Evolutionary conservation across 2,888 invertebrate genomes (phyloP).

Genomic region (Caenorhabditis parvicauda): DNA sequence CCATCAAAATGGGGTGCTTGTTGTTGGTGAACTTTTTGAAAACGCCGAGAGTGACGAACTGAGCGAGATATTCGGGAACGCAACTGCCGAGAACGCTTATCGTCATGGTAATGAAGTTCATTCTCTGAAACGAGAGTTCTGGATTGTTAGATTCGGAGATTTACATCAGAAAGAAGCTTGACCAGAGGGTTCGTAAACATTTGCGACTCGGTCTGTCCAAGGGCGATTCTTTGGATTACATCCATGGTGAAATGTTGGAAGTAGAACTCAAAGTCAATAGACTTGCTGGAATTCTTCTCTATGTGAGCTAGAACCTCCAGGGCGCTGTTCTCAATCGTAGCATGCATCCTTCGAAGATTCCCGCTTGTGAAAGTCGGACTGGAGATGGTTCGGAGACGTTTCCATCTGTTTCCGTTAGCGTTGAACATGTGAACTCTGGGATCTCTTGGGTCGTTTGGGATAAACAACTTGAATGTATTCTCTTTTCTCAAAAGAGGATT

Average conservation of each 20-base stretch:
- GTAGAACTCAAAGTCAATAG: conserved; percentile 62
- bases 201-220: conserved; percentile 56
- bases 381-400: conserved; percentile 66
- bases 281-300: conserved; percentile 50
- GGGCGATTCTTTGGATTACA: conserved; percentile 66
- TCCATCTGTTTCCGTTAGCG: conserved; percentile 67
- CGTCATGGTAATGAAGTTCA: too few species aligned
- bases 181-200: conserved; percentile 31
- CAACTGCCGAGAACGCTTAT: too few species aligned
- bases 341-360: conserved; percentile 65
- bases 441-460: neutral
- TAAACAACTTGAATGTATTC: conserved; percentile 32
- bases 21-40: neutral
- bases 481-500: conserved; percentile 33
- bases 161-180: too few species aligned
- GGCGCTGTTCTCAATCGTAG: conserved; percentile 64
- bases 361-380: conserved; percentile 67
- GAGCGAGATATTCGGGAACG: neutral
- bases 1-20: neutral
- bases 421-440: conserved; percentile 62
- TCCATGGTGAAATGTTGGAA: conserved; percentile 67
- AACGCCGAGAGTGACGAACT: neutral
- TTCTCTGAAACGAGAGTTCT: too few species aligned
- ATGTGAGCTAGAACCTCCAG: conserved; percentile 63
- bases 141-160: too few species aligned